Conservation (phyloP, 2,113 vertebrate species). For the Astur gentilis region DNA sequence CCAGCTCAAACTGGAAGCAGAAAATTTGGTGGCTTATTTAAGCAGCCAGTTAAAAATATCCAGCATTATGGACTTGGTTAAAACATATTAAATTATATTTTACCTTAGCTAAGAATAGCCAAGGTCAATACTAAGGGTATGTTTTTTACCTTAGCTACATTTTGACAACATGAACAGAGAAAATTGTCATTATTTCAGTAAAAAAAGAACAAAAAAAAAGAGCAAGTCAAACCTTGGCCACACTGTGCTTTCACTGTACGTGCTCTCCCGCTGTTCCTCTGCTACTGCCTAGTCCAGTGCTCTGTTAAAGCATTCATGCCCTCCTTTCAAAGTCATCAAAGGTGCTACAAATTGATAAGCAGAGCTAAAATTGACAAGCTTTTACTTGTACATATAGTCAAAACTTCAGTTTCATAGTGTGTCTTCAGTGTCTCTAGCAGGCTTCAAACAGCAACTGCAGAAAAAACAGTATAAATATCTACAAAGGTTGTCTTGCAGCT, state of each 20-base stretch:
- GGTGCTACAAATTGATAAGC: not conserved
- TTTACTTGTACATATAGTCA: not conserved
- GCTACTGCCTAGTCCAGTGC: not conserved
- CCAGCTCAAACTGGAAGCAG: not conserved
- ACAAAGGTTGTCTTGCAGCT: not conserved
- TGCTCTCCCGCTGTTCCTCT: not conserved
- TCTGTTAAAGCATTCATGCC: not conserved
- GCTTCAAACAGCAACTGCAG: not conserved
- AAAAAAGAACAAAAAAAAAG: not conserved
- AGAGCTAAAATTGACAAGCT: not conserved
- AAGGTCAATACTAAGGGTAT: not conserved
- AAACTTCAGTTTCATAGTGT: not conserved
- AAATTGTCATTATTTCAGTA: not conserved
- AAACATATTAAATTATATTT: not conserved
- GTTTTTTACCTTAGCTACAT: not conserved
- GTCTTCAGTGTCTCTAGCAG: not conserved
- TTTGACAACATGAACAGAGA: not conserved
- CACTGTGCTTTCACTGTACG: fast-evolving
- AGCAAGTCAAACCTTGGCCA: not conserved
- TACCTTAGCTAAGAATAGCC: not conserved
- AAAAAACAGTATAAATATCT: not conserved
- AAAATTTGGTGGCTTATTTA: not conserved
- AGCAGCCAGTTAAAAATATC: not conserved
- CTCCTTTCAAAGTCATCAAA: not conserved
- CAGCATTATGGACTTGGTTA: not conserved